Conservation (phyloP, 2,888 invertebrate species). For the Villa cingulata region DNA sequence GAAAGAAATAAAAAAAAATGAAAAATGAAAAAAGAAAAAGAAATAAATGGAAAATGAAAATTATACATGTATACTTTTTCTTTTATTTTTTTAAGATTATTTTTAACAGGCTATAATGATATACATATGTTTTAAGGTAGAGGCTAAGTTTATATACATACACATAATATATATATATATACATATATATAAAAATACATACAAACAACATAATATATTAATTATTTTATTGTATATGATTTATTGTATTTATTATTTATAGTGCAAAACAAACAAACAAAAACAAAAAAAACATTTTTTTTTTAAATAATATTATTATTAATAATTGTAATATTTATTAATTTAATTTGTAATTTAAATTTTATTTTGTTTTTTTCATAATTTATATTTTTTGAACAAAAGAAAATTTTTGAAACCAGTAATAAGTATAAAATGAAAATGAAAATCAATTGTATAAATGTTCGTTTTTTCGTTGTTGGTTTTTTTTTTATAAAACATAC, state of each 20-base stretch:
- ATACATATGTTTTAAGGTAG: neutral
- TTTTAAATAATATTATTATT: neutral
- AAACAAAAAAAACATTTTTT: neutral
- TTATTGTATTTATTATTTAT: neutral
- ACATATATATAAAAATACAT: too few relatives aligned
- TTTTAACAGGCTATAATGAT: neutral
- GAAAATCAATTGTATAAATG: too few relatives aligned
- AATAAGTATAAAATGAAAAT: too few relatives aligned
- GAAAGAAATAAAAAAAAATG: neutral
- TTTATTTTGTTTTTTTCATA: neutral
- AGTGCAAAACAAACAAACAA: neutral
- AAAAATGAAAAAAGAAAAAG: neutral
- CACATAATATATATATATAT: too few relatives aligned
- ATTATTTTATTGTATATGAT: too few relatives aligned
- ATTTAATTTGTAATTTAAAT: neutral
- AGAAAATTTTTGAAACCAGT: too few relatives aligned
- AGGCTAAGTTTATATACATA: neutral
- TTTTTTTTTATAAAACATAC: too few relatives aligned
- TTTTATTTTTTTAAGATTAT: too few relatives aligned
- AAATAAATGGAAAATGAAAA: neutral
- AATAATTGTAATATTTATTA: neutral
- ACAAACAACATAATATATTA: too few relatives aligned
- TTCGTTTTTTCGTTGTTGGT: too few relatives aligned
- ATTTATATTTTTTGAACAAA: neutral
- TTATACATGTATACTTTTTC: too few relatives aligned